Conservation (phyloP, 2,113 vertebrate genomes). For the Taurulus bubalis region DNA sequence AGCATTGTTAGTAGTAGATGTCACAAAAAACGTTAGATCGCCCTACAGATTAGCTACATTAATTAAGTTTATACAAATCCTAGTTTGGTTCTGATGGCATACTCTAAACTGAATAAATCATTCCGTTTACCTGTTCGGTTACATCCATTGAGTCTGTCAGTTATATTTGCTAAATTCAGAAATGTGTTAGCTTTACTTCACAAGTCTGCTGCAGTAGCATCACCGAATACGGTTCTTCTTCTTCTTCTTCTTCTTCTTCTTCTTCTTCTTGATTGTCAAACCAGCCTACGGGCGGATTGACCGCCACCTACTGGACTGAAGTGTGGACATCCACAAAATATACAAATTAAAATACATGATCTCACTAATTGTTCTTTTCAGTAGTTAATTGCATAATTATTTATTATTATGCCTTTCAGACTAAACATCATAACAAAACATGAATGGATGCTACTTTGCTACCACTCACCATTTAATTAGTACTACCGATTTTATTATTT, state of each 20-base stretch:
- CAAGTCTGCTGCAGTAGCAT: background rate
- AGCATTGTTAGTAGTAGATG: background rate
- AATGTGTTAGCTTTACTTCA: background rate
- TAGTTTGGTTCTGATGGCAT: background rate
- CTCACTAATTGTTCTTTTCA: background rate
- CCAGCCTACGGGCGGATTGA: background rate
- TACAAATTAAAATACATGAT: background rate
- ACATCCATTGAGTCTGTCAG: conserved; percentile 71
- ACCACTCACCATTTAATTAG: too few relatives aligned
- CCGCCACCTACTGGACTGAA: conserved; percentile 33
- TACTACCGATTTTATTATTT: too few relatives aligned
- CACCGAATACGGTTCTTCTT: background rate
- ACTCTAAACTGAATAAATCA: background rate
- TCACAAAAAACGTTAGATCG: background rate
- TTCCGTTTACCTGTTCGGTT: conserved; percentile 72
- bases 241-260: background rate
- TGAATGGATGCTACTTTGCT: background rate
- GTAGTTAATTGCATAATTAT: background rate
- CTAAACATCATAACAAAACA: background rate
- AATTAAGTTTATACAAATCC: background rate
- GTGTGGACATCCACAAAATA: background rate
- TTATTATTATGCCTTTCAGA: background rate
- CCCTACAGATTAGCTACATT: background rate
- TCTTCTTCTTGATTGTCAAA: background rate
- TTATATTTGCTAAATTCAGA: background rate